phyloP scores from a whole-genome alignment of 2,797 vertebrate species.

The Amphiprion clarkii region DNA sequence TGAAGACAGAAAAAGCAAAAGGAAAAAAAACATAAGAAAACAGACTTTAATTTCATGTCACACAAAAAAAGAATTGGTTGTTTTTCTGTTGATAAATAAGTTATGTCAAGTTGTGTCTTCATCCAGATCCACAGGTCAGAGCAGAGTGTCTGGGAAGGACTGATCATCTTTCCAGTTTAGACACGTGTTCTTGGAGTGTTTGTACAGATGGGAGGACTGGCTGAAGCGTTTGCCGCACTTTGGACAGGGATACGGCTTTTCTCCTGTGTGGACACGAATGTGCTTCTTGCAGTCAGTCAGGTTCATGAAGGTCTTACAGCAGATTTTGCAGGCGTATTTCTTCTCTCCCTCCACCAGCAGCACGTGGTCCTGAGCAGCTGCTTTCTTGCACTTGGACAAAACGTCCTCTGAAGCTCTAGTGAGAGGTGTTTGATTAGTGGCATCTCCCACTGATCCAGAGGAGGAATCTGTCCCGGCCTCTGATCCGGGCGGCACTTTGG shows the following conservation, averaged over 20 bases:
- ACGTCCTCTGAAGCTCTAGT: conserved; percentile 95
- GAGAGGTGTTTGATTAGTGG: conserved; percentile 76
- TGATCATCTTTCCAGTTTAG: conserved; percentile 93
- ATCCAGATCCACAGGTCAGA: conserved; percentile 64
- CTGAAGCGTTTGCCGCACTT: conserved; percentile 98
- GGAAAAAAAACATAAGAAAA: neutral
- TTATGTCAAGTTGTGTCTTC: neutral
- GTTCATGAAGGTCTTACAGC: conserved; percentile 98
- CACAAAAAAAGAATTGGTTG: neutral
- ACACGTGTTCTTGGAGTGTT: conserved; percentile 97
- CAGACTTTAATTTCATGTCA: conserved; percentile 12
- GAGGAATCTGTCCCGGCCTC: conserved; percentile 78
- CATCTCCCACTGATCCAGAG: conserved; percentile 59
- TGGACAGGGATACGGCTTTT: conserved; percentile 95
- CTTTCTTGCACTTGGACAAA: conserved; percentile 97
- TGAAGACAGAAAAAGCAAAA: neutral
- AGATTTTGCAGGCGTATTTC: conserved; percentile 98
- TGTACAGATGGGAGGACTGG: conserved; percentile 97
- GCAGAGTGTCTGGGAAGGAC: conserved; percentile 84
- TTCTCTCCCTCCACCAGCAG: conserved; percentile 96
- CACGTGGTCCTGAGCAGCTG: conserved; percentile 95
- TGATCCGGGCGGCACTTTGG: conserved; percentile 87
- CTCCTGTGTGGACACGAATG: conserved; percentile 96
- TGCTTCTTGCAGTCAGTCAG: conserved; percentile 98
- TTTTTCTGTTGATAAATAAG: neutral